Conservation (phyloP, 2,888 invertebrate genomes). For the Eulithis prunata region DNA sequence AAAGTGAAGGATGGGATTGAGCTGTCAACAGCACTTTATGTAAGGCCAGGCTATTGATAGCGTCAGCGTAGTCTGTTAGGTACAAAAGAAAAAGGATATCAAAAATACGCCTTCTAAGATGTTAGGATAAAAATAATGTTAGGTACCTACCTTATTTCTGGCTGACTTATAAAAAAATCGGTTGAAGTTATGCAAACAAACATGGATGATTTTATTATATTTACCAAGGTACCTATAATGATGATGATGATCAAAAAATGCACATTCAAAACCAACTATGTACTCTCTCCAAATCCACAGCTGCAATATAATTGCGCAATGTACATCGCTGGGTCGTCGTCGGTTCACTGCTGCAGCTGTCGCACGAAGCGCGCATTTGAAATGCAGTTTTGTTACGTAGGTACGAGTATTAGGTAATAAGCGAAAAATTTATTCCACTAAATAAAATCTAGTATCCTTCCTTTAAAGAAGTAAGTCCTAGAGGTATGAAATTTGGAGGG, state of each 20-base stretch:
- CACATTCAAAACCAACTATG: not conserved
- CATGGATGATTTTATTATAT: no score
- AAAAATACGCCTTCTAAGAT: not conserved
- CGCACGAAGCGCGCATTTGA: constrained; percentile 13
- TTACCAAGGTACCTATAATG: no score
- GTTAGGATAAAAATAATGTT: not conserved
- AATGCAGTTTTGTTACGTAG: not conserved
- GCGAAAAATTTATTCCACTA: no score
- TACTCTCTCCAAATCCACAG: not conserved
- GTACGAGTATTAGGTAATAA: no score
- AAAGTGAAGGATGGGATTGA: constrained; percentile 13
- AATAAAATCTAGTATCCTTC: no score
- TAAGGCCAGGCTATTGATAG: constrained; percentile 1
- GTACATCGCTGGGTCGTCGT: constrained; percentile 15
- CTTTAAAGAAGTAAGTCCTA: no score
- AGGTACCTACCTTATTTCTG: no score
- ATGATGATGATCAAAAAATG: no score
- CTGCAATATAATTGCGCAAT: constrained; percentile 3
- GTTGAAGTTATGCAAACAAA: no score
- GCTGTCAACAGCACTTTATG: constrained; percentile 15
- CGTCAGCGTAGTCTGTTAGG: not conserved
- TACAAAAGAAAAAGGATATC: not conserved
- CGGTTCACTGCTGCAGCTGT: constrained; percentile 23
- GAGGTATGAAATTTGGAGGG: no score
- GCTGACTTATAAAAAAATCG: no score